Evolutionary conservation across 2,888 invertebrate genomes (phyloP).

Genomic region (Syrphus vitripennis): DNA sequence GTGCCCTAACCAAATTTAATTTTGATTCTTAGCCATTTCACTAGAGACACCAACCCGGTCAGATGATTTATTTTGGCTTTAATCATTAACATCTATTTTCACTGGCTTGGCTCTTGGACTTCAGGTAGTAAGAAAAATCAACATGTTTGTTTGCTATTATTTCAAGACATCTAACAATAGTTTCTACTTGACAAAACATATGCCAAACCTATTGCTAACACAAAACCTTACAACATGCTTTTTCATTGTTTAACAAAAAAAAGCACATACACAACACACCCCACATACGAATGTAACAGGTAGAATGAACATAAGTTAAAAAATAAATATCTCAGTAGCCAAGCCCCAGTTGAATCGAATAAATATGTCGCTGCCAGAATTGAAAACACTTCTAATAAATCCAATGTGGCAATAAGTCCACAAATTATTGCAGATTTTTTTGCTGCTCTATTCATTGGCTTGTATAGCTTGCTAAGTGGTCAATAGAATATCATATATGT

Average conservation of each 20-base stretch:
- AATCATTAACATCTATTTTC: neutral
- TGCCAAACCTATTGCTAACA: constrained; percentile 6
- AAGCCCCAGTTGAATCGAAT: constrained; percentile 33
- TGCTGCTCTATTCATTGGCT: neutral
- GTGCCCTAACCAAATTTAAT: no score
- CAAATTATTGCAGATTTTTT: constrained; percentile 37
- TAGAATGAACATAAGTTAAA: neutral
- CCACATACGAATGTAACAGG: constrained; percentile 6
- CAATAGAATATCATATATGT: neutral
- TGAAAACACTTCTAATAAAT: constrained; percentile 29
- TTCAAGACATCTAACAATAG: neutral
- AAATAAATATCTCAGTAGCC: constrained; percentile 1
- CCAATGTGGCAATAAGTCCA: constrained; percentile 44
- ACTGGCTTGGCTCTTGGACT: neutral
- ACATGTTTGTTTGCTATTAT: neutral
- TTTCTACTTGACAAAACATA: neutral
- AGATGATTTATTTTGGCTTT: no score
- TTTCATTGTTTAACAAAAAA: neutral
- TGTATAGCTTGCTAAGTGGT: neutral
- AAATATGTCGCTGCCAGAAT: constrained; percentile 26
- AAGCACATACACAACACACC: neutral
- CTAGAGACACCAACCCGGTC: no score
- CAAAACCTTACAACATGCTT: neutral
- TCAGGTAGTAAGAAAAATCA: neutral
- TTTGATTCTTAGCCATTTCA: no score